These are phyloP conservation scores for Papilio protenor DNA, from an alignment of 2,888 invertebrate genomes.

Conservation along the genomic window DNA sequence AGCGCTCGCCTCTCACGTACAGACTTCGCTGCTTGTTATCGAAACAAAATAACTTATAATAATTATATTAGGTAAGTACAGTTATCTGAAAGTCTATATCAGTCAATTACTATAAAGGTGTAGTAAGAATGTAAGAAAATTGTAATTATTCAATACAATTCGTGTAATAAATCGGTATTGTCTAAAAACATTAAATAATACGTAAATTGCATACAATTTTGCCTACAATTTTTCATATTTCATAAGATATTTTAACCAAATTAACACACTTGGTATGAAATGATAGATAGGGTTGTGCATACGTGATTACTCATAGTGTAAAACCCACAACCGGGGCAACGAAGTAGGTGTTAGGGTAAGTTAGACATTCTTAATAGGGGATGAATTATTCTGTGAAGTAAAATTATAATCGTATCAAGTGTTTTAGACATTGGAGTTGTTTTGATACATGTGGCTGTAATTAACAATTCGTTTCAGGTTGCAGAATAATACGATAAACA, in stretches of 20 bases:
- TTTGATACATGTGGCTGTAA: not conserved
- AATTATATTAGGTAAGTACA: conserved; percentile 23
- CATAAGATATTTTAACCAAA: not conserved
- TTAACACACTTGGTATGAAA: no score
- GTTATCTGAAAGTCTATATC: not conserved
- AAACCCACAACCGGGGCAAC: not conserved
- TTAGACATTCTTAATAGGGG: not conserved
- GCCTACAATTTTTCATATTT: not conserved
- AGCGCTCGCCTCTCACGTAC: conserved; percentile 26
- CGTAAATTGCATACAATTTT: not conserved
- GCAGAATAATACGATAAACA: no score
- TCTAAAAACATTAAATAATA: not conserved
- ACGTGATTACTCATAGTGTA: conserved; percentile 9
- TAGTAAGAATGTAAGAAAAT: no score
- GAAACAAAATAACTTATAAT: conserved; percentile 1
- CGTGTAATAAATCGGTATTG: no score
- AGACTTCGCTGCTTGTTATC: not conserved
- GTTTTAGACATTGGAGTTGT: not conserved
- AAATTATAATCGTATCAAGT: not conserved
- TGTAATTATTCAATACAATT: no score
- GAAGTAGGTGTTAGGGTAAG: not conserved
- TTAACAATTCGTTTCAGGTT: no score
- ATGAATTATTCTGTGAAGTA: not conserved
- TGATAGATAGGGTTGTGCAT: not conserved
- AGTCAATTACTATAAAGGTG: not conserved